Evolutionary conservation across 2,113 vertebrate genomes (phyloP), one percentile per base, ranked within the genome.

Genomic region (Rhinoptilus africanus): DNA sequence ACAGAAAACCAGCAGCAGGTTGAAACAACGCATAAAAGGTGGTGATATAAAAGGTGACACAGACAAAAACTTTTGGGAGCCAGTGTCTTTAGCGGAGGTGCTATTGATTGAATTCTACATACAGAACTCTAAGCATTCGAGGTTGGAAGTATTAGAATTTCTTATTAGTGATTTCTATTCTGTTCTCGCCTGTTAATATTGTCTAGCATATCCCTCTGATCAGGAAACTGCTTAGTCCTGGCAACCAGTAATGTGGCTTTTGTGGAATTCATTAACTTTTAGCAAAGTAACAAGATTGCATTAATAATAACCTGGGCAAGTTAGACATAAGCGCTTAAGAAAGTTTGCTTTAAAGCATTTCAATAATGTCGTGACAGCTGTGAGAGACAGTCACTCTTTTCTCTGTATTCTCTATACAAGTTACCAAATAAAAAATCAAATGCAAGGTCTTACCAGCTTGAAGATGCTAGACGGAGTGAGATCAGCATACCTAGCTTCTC

Each of bases 111-210:
- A 84, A 54, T 73, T 81, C 77, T 76, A 8, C 21, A 3, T 59
- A 41, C 13, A 68, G n/a, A 63, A 35, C 11, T 89, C 21, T 37
- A 63, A 66, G 22, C 0, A 0, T 69, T 75, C 0, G 4, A 82
- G 34, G 21, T 60, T 88, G 69, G 47, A 77, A 81, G 20, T 69
- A 74, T 57, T 51, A 37, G 16, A 51, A 45, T 45, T 91, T 76
- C 12, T 72, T 79, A 27, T 6, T 62, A 28, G 41, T 50, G 17
- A 71, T 79, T 88, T 56, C 43, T 79, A 4, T 67, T 59, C 37
- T 72, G 17, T 72, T 57, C 15, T 66, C 24, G 48, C 12, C 30
- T 9, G 10, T 47, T 64, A 60, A 13, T 13, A 19, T 64, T 87
- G 39, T 88, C 81, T 88, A 53, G 24, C 6, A 4, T 32, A 66